phyloP scores from a whole-genome alignment of 2,797 vertebrate genomes.

The Sternotherus odoratus region DNA sequence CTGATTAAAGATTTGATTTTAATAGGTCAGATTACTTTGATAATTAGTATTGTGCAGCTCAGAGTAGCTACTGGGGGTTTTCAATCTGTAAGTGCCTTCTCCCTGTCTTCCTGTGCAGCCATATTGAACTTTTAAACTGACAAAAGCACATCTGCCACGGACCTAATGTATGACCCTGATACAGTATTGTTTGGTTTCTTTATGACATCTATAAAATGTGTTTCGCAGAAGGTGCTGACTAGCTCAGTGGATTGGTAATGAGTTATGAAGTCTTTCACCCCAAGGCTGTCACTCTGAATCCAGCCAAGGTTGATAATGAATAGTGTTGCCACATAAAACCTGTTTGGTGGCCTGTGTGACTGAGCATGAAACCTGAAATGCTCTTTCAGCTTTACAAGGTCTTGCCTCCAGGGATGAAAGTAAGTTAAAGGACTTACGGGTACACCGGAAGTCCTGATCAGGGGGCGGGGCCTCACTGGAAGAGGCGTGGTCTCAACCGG shows the following conservation, averaged over 20 bases:
- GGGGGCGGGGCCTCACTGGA: too few species aligned
- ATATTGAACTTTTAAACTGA: not conserved
- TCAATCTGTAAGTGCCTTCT: not conserved
- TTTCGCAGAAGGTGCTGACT: not conserved
- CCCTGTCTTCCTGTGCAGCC: not conserved
- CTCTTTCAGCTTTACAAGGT: not conserved
- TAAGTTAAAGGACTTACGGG: too few species aligned
- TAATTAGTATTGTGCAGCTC: slow-evolving; percentile 8
- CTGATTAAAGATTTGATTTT: not conserved
- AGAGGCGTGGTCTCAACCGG: too few species aligned
- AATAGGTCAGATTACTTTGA: not conserved
- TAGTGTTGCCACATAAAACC: not conserved
- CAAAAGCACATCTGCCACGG: not conserved
- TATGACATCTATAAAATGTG: fast-evolving
- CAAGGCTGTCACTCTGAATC: not conserved
- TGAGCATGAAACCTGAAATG: not conserved
- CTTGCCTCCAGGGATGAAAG: not conserved
- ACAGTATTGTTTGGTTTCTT: not conserved
- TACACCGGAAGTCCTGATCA: too few species aligned
- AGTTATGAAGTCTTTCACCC: not conserved
- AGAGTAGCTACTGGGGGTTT: not conserved
- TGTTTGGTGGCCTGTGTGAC: not conserved
- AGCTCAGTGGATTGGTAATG: not conserved
- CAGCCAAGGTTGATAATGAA: not conserved
- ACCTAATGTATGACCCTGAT: not conserved